These are phyloP conservation scores for Taphrorychus bicolor DNA, from an alignment of 2,888 invertebrate species.

Conservation along the genomic window DNA sequence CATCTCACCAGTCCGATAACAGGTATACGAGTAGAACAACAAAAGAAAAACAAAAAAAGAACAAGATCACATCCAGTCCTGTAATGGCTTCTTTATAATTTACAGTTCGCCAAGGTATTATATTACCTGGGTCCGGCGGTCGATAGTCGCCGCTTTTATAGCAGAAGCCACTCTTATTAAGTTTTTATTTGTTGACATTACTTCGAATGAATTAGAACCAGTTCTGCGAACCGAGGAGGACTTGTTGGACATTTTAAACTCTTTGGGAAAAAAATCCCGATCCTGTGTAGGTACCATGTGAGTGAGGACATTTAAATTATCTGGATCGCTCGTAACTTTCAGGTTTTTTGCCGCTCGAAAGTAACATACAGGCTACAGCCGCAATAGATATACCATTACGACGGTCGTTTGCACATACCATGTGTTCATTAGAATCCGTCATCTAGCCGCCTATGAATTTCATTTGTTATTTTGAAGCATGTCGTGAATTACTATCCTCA, in stretches of 20 bases:
- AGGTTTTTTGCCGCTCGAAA: neutral
- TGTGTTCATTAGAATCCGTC: no score
- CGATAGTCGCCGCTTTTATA: constrained; percentile 25
- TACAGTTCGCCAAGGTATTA: constrained; percentile 39
- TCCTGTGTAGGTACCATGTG: constrained; percentile 22
- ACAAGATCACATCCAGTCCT: constrained; percentile 33
- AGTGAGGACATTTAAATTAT: constrained; percentile 31
- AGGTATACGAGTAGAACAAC: constrained; percentile 35
- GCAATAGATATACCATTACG: neutral
- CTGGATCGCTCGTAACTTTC: constrained; percentile 21
- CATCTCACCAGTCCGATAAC: constrained; percentile 22
- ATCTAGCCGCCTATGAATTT: no score
- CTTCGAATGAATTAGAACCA: constrained; percentile 39
- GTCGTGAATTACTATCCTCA: no score
- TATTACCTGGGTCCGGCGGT: constrained; percentile 30
- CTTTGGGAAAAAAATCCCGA: constrained; percentile 25
- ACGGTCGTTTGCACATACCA: neutral
- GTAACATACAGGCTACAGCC: neutral
- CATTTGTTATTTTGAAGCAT: no score
- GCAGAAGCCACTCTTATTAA: constrained; percentile 40
- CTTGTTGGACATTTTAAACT: constrained; percentile 30
- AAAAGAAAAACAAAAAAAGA: constrained; percentile 27
- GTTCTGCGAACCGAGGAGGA: constrained; percentile 20
- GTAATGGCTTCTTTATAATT: constrained; percentile 42
- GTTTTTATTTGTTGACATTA: constrained; percentile 41